phyloP scores from a whole-genome alignment of 2,888 invertebrate genomes.

The Nemotelus nigrinus region DNA sequence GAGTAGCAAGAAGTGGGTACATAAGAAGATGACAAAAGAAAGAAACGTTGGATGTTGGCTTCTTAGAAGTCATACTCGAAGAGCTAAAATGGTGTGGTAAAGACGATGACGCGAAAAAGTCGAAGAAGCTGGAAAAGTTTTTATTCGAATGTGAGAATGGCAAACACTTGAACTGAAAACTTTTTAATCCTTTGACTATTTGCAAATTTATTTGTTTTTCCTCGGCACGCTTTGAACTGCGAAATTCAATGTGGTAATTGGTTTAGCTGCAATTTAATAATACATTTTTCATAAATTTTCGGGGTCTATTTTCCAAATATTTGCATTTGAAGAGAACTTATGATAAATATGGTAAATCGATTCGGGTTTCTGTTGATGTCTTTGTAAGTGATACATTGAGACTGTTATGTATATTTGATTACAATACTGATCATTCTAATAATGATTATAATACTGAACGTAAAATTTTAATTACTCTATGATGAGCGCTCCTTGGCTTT shows the following conservation, averaged over 20 bases:
- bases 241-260: slow-evolving; percentile 21
- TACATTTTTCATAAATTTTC: not conserved
- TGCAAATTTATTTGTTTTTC: slow-evolving; percentile 25
- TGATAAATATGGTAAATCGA: too few relatives aligned
- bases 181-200: slow-evolving; percentile 44
- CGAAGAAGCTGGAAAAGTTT: slow-evolving; percentile 34
- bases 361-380: too few relatives aligned
- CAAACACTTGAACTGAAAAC: slow-evolving; percentile 43
- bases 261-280: slow-evolving; percentile 28
- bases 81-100: not conserved
- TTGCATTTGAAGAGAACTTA: too few relatives aligned
- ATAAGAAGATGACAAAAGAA: not conserved
- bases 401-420: too few relatives aligned
- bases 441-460: too few relatives aligned
- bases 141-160: slow-evolving; percentile 33
- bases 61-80: not conserved
- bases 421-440: too few relatives aligned
- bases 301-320: not conserved
- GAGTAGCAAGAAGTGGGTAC: not conserved
- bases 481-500: too few relatives aligned
- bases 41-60: too few relatives aligned
- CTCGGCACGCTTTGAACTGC: not conserved
- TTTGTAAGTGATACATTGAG: too few relatives aligned
- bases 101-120: not conserved
- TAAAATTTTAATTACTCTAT: too few relatives aligned